A percentile compares a stretch with the other conserved stretches of the same genome.
Conservation (phyloP, 2,888 invertebrate genomes). For the Flexamia atlantica region DNA sequence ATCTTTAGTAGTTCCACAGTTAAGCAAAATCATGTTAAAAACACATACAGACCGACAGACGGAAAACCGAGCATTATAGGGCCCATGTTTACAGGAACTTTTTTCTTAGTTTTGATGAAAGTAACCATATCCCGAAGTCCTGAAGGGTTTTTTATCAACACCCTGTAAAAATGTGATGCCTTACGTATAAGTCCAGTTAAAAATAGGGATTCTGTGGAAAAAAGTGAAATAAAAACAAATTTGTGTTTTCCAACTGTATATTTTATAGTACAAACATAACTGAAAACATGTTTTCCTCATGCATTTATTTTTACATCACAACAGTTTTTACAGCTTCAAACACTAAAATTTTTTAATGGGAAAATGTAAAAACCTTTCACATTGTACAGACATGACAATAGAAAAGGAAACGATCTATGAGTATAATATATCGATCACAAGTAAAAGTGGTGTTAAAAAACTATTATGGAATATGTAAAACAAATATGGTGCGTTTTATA, state of each 20-base stretch:
- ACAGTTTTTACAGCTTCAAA: neutral
- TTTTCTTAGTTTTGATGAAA: no score
- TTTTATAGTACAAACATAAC: slow-evolving; percentile 21
- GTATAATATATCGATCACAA: neutral
- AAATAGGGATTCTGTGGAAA: no score
- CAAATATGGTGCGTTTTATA: neutral
- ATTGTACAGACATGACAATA: neutral
- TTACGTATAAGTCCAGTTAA: no score
- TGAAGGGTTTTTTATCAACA: no score
- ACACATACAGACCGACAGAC: no score
- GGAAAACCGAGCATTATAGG: no score
- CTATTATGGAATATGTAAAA: neutral
- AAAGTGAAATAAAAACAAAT: neutral
- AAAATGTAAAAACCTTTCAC: neutral
- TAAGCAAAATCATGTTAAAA: no score
- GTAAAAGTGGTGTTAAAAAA: slow-evolving; percentile 10
- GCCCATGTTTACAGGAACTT: no score
- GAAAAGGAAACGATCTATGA: neutral
- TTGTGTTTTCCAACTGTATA: slow-evolving; percentile 20
- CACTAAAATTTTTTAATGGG: neutral
- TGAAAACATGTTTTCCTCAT: neutral
- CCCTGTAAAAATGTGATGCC: no score
- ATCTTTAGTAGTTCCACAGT: no score
- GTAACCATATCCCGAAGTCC: no score
- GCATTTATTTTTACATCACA: neutral